Evolutionary conservation across 1,140 invertebrate genomes (phyloP).

Genomic region (Leucophenga varia): DNA sequence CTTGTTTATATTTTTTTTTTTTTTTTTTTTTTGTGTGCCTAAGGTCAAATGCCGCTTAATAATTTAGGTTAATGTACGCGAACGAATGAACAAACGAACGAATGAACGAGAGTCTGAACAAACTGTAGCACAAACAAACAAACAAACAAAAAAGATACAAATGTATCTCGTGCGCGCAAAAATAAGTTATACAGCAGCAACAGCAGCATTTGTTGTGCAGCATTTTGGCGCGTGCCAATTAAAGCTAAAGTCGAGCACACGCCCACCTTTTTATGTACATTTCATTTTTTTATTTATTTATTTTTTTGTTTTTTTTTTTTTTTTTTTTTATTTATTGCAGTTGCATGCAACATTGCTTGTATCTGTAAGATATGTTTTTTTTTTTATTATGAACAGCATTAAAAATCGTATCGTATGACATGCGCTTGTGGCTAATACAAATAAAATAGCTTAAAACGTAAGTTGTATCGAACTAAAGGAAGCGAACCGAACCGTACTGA

Average conservation of each 20-base stretch:
- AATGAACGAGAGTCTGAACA: too few species aligned
- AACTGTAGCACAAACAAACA: conserved; percentile 11
- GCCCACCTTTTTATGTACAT: conserved; percentile 25
- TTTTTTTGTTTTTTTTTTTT: not conserved
- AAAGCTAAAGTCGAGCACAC: conserved; percentile 32
- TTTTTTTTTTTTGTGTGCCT: conserved; percentile 21
- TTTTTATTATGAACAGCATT: not conserved
- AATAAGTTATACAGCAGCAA: too few species aligned
- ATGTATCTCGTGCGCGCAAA: conserved; percentile 13
- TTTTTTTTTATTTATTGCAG: not conserved
- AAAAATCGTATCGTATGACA: conserved; percentile 24
- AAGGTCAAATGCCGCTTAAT: conserved; percentile 52
- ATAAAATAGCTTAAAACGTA: too few species aligned
- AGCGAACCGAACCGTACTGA: too few species aligned
- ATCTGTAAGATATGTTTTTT: conserved; percentile 8
- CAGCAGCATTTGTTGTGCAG: too few species aligned
- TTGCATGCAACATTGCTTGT: not conserved
- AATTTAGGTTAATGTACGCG: conserved; percentile 41
- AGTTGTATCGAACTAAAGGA: too few species aligned
- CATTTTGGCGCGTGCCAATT: conserved; percentile 45
- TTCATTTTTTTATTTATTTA: not conserved
- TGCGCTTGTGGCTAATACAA: conserved; percentile 2
- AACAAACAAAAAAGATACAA: conserved; percentile 37
- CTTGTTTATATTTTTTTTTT: too few species aligned
- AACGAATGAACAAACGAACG: not conserved